Evolutionary conservation across 2,797 vertebrate species (phyloP).

Genomic region (Malacoraja senta): DNA sequence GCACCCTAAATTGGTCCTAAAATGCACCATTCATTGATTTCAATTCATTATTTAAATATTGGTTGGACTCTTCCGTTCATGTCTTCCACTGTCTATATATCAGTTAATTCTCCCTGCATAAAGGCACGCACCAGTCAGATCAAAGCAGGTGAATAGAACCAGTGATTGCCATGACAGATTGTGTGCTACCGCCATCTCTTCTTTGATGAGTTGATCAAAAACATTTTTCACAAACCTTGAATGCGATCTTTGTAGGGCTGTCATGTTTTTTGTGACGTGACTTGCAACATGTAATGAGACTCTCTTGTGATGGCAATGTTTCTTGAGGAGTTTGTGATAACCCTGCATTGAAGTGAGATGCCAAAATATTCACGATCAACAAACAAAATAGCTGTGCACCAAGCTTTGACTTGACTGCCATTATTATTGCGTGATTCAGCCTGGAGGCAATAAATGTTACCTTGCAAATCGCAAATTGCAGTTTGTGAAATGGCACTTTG

Average conservation of each 20-base stretch:
- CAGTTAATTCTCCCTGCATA: not conserved
- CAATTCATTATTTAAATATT: not conserved
- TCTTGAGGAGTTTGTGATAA: not conserved
- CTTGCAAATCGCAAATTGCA: not conserved
- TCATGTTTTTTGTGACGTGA: not conserved
- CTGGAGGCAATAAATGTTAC: not conserved
- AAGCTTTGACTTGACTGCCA: not conserved
- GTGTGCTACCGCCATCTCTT: not conserved
- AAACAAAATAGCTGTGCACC: not conserved
- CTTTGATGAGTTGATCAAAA: not conserved
- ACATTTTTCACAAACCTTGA: not conserved
- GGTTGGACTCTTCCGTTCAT: not conserved
- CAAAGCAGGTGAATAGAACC: not conserved
- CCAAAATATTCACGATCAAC: not conserved
- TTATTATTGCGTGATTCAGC: not conserved
- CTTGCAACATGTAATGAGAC: not conserved
- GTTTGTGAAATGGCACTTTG: not conserved
- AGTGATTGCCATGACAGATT: not conserved
- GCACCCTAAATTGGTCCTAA: not conserved
- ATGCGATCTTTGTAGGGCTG: not conserved
- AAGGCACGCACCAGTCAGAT: not conserved
- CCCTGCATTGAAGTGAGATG: not conserved
- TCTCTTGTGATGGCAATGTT: not conserved
- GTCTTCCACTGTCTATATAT: too few species aligned
- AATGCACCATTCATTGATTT: not conserved